phyloP scores from a whole-genome alignment of 2,113 vertebrate genomes.

The Psittacus erithacus region DNA sequence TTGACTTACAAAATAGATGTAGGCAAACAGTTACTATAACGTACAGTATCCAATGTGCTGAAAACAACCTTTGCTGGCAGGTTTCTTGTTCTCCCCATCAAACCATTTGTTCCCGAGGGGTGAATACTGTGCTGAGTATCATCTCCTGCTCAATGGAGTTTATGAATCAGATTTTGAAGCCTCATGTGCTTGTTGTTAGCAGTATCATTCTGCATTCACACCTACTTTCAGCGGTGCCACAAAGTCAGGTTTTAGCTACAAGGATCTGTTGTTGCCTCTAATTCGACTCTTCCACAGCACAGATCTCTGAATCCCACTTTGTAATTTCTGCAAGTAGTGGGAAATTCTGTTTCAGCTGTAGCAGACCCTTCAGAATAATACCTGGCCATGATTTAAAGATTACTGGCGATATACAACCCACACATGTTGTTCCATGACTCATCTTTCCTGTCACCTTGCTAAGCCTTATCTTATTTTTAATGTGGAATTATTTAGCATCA shows the following conservation, averaged over 20 bases:
- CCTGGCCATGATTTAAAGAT: background rate
- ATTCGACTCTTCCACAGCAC: background rate
- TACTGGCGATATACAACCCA: background rate
- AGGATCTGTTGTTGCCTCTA: background rate
- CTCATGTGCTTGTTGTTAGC: background rate
- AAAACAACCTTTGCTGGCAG: background rate
- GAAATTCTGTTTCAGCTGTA: background rate
- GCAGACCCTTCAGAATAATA: background rate
- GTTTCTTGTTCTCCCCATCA: background rate
- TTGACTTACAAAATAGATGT: background rate
- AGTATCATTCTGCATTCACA: background rate
- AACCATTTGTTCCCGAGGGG: background rate
- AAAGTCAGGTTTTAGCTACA: background rate
- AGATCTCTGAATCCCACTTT: background rate
- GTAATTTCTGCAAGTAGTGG: background rate
- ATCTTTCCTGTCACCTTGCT: slow-evolving; percentile 12
- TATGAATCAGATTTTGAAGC: background rate
- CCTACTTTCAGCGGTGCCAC: background rate
- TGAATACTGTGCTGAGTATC: background rate
- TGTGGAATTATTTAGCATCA: background rate
- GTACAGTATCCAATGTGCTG: background rate
- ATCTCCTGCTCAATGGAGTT: background rate
- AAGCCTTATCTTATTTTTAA: background rate
- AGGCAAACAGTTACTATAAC: background rate
- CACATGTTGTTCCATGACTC: background rate